Evolutionary conservation across 2,888 invertebrate species (phyloP).

Genomic region (Chrysolina americana): DNA sequence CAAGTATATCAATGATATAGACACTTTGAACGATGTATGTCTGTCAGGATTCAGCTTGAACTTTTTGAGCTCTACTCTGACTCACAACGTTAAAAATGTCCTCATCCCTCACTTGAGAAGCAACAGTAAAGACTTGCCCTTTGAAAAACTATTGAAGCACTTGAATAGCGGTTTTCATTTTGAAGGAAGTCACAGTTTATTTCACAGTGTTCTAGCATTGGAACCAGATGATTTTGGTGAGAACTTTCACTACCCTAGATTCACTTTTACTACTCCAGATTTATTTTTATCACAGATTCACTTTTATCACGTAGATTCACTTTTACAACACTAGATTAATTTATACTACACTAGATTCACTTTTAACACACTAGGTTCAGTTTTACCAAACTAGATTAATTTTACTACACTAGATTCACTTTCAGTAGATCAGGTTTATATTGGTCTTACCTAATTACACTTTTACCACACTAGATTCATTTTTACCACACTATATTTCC

Average conservation of each 20-base stretch:
- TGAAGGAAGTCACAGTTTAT: conserved; percentile 72
- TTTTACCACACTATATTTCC: too few relatives aligned
- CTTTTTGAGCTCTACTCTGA: conserved; percentile 78
- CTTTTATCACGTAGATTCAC: too few relatives aligned
- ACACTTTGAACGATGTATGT: conserved; percentile 71
- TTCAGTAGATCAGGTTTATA: too few relatives aligned
- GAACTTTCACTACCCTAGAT: conserved; percentile 33
- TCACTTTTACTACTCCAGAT: too few relatives aligned
- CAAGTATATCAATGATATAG: conserved; percentile 70
- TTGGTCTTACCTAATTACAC: too few relatives aligned
- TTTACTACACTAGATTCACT: too few relatives aligned
- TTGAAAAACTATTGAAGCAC: conserved; percentile 68
- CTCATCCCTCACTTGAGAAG: conserved; percentile 78
- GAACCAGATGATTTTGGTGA: conserved; percentile 79
- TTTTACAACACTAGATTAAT: too few relatives aligned
- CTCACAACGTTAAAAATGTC: conserved; percentile 79
- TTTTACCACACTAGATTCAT: too few relatives aligned
- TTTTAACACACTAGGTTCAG: too few relatives aligned
- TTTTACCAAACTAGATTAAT: too few relatives aligned
- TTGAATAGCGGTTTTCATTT: conserved; percentile 66
- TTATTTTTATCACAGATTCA: too few relatives aligned
- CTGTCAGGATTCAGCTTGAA: conserved; percentile 76
- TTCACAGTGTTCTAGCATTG: conserved; percentile 79
- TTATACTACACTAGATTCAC: too few relatives aligned
- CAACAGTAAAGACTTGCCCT: conserved; percentile 67